These are phyloP conservation scores for Sebastiscus tertius DNA, from an alignment of 2,797 vertebrate genomes.

Conservation along the genomic window DNA sequence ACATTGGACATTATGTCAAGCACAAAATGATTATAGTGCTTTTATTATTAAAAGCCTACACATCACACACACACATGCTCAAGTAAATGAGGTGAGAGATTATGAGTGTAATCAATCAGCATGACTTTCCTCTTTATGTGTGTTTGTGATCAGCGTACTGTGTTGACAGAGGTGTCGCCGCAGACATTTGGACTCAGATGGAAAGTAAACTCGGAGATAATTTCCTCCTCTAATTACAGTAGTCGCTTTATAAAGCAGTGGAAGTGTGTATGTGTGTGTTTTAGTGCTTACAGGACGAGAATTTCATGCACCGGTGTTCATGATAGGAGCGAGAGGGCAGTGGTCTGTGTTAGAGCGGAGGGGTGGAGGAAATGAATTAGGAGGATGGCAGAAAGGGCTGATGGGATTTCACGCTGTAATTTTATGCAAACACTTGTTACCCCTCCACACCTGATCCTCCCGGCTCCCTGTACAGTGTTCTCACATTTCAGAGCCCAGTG, in stretches of 20 bases:
- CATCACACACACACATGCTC: conserved; percentile 14
- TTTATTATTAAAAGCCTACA: conserved; percentile 22
- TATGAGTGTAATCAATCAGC: conserved; percentile 47
- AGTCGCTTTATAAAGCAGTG: background rate
- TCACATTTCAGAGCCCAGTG: conserved; percentile 48
- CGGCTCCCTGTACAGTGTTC: conserved; percentile 6
- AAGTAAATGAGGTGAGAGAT: conserved; percentile 40
- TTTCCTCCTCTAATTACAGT: conserved; percentile 41
- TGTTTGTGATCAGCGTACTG: conserved; percentile 4
- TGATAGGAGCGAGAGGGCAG: conserved; percentile 19
- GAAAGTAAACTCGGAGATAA: conserved; percentile 32
- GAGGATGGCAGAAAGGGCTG: conserved; percentile 3
- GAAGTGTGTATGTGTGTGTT: conserved; percentile 2
- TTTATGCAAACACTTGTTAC: conserved; percentile 47
- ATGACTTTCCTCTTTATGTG: background rate
- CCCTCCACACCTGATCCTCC: conserved; percentile 42
- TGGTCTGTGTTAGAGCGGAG: background rate
- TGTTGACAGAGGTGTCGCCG: conserved; percentile 5
- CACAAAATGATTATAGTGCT: conserved; percentile 34
- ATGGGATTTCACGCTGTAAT: conserved; percentile 45
- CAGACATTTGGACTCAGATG: conserved; percentile 26
- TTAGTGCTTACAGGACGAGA: background rate
- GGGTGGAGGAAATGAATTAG: conserved; percentile 38
- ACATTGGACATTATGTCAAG: conserved; percentile 42
- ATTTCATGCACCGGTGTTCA: conserved; percentile 33